Conservation (phyloP, 1,140 invertebrate species). For the Caenorhabditis remanei region DNA sequence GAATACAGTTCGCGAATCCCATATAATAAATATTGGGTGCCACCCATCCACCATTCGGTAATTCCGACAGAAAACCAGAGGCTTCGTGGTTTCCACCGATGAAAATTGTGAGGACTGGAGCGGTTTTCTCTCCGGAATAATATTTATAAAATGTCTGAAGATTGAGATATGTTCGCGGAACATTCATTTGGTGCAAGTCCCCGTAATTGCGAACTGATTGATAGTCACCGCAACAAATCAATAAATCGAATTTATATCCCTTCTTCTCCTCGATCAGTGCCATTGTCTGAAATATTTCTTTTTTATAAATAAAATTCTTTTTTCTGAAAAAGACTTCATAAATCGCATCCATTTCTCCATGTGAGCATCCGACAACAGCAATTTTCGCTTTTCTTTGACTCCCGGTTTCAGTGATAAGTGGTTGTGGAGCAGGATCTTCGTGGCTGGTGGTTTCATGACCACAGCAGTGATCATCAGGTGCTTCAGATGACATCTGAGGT, state of each 20-base stretch:
- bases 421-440: conserved; percentile 5
- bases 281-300: conserved; percentile 25
- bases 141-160: conserved; percentile 96
- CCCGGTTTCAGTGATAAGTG: not conserved
- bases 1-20: conserved; percentile 84
- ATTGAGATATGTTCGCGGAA: conserved; percentile 89
- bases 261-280: conserved; percentile 80
- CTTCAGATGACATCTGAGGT: conserved; percentile 15
- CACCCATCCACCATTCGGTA: conserved; percentile 97
- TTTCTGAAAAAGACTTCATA: conserved; percentile 80
- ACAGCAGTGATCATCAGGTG: not conserved
- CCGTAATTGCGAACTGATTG: conserved; percentile 82
- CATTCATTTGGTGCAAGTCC: conserved; percentile 89
- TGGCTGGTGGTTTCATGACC: not conserved
- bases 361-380: conserved; percentile 95
- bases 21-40: conserved; percentile 97
- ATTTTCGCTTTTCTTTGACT: conserved; percentile 78
- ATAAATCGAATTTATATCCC: conserved; percentile 86
- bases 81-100: conserved; percentile 99
- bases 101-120: conserved; percentile 92
- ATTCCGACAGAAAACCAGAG: conserved; percentile 93
- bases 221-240: conserved; percentile 98
- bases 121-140: conserved; percentile 89
- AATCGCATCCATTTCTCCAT: conserved; percentile 95
- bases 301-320: not conserved